Conservation (phyloP, 2,797 vertebrate species). For the Ammospiza maritima region DNA sequence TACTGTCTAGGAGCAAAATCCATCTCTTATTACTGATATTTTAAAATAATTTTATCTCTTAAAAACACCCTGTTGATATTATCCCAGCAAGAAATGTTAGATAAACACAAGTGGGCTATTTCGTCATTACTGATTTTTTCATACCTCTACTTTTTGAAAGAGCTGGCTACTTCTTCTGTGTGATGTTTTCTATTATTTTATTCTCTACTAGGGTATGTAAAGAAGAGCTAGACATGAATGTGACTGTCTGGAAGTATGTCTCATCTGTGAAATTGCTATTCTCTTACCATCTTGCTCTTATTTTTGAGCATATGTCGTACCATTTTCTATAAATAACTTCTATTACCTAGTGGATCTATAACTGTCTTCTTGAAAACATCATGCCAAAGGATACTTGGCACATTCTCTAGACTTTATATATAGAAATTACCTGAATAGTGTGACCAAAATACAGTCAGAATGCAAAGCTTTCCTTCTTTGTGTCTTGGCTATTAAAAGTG, state of each 20-base stretch:
- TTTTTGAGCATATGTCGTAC: neutral
- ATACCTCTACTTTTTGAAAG: neutral
- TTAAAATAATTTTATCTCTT: neutral
- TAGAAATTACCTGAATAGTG: neutral
- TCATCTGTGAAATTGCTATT: neutral
- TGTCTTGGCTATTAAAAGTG: neutral
- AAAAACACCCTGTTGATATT: neutral
- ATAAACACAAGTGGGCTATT: neutral
- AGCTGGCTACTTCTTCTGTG: neutral
- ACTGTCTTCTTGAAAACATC: neutral
- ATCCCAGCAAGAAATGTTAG: neutral
- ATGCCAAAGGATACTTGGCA: neutral
- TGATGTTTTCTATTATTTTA: neutral
- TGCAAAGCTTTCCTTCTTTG: neutral
- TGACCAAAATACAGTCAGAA: neutral
- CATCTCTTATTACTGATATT: neutral
- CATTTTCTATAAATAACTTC: neutral
- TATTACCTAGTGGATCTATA: neutral
- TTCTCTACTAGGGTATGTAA: neutral
- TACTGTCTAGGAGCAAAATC: neutral
- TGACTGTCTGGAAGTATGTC: neutral
- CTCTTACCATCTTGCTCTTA: neutral
- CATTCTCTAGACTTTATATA: fast-evolving
- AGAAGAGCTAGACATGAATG: neutral
- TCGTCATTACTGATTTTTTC: neutral